A percentile compares a stretch with the other conserved stretches of the same genome.
Evolutionary conservation across 2,888 invertebrate genomes (phyloP).

Genomic region (Phragmatobia fuliginosa): DNA sequence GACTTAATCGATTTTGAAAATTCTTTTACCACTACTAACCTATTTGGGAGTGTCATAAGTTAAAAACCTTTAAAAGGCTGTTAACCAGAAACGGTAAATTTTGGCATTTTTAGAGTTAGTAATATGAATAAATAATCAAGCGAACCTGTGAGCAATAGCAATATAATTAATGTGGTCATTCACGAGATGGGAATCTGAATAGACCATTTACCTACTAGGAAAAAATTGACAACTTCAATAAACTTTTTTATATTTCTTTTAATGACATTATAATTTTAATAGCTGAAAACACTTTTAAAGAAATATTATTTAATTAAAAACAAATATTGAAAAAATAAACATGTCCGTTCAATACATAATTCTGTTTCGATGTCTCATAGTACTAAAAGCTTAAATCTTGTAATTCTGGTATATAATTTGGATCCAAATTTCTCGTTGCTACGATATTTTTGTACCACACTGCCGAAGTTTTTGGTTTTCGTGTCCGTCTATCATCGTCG

Average conservation of each 20-base stretch:
- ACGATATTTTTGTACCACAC: conserved; percentile 66
- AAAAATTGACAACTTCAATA: neutral
- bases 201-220: no score
- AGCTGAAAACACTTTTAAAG: neutral
- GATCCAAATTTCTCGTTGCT: conserved; percentile 58
- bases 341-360: neutral
- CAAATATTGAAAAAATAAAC: neutral
- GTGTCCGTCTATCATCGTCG: conserved; percentile 56
- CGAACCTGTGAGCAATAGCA: no score
- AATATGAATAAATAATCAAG: no score
- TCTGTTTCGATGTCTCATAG: neutral
- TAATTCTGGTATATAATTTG: conserved; percentile 39
- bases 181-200: no score
- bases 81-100: no score
- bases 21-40: no score
- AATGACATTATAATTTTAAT: neutral
- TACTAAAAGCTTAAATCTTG: conserved; percentile 56
- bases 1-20: no score
- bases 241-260: neutral
- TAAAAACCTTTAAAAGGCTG: no score
- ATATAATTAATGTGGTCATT: no score
- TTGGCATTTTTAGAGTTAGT: no score
- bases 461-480: conserved; percentile 65
- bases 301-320: neutral
- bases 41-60: no score